Evolutionary conservation across 2,888 invertebrate genomes (phyloP), one percentile per base, ranked within the genome.

Genomic region (Lasius platythorax): DNA sequence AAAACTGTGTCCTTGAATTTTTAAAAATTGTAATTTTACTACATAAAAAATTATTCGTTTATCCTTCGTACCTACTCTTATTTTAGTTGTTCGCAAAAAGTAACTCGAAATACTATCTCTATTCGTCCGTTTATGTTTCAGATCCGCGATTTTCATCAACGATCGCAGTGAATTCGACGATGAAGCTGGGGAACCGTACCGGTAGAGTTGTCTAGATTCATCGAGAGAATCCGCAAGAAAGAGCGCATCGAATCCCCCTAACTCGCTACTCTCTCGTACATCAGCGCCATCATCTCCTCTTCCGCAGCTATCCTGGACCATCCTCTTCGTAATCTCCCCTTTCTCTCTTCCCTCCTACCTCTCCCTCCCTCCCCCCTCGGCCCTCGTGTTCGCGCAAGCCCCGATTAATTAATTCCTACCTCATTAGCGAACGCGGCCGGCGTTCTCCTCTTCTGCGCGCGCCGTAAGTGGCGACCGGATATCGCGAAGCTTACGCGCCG

Each of bases 371-470:
- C 4, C 30, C 33, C 23, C 4, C 6, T 37, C 30, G 2, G 15
- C 11, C 66, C 33, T n/a, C 72, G 58, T 33, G 43, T 30, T 67
- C 61, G 28, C 37, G 30, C 81, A 87, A 86, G 90, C 89, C 73
- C 90, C 90, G 92, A 93, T 94, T 94, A 94, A 94, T 94, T 94
- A 94, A 94, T 94, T 94, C 92, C 94, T 92, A 93, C 91, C 94
- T 94, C 94, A 93, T 94, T 94, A 94, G 94, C 93, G 86, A 89
- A 89, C 88, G 89, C 90, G 90, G 87, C 88, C 90, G 86, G 88
- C 88, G 90, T 91, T 90, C 92, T 91, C 91, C 88, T 89, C 88
- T 85, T 70, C 84, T 68, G 83, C 83, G 67, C 79, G 43, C 50
- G 37, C 50, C 75, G 37, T 61, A 46, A 53, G 79, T 81, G 79